phyloP scores from a whole-genome alignment of 2,797 vertebrate species.

The Ctenopoma kingsleyae region DNA sequence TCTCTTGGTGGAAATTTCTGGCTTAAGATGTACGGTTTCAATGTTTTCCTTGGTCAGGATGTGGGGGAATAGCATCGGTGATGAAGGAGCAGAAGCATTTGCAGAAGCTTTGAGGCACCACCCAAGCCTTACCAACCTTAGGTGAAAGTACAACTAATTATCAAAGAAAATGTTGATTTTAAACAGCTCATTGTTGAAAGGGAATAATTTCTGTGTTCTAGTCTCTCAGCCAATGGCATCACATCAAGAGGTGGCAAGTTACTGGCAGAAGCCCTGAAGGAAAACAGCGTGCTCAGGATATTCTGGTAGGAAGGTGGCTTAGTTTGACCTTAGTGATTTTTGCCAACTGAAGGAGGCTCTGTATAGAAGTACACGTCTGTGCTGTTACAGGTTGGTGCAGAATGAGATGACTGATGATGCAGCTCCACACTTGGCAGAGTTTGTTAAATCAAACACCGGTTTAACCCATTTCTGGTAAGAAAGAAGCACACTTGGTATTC shows the following conservation, averaged over 20 bases:
- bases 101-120: conserved; percentile 91
- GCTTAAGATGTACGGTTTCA: neutral
- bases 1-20: neutral
- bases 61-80: conserved; percentile 95
- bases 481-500: neutral
- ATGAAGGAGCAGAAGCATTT: conserved; percentile 92
- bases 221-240: conserved; percentile 92
- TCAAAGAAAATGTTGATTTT: too few relatives aligned
- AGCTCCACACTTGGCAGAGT: conserved; percentile 86
- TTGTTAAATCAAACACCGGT: conserved; percentile 87
- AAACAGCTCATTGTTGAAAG: neutral
- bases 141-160: conserved; percentile 74
- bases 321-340: neutral
- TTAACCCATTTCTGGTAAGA: conserved; percentile 91
- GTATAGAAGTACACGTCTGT: neutral
- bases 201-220: conserved; percentile 45
- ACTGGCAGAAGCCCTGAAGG: conserved; percentile 88
- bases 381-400: conserved; percentile 90
- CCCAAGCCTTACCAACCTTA: conserved; percentile 88
- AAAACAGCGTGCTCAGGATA: conserved; percentile 87
- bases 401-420: conserved; percentile 91
- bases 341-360: neutral
- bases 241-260: conserved; percentile 88
- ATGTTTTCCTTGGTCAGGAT: conserved; percentile 82
- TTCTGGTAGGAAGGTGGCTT: conserved; percentile 87